Conservation (phyloP, 92 coral and sea anemone genomes). For the Phenganax stokvisi region DNA sequence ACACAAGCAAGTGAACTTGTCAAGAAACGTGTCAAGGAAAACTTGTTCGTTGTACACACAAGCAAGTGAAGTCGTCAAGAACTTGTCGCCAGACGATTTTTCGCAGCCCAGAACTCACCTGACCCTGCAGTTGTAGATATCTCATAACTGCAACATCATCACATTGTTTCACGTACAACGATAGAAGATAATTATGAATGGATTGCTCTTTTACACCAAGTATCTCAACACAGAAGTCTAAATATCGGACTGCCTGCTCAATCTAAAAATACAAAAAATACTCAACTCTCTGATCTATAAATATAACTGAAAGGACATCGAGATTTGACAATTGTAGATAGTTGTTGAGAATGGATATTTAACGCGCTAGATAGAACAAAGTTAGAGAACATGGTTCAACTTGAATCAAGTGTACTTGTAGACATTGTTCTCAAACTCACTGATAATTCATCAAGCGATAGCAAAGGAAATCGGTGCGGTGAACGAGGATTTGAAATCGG, state of each 20-base stretch:
- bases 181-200: constrained; percentile 86
- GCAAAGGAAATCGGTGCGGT: neutral
- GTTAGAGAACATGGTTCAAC: neutral
- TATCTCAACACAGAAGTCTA: constrained; percentile 85
- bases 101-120: constrained; percentile 40
- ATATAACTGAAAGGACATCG: neutral
- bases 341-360: too few relatives aligned
- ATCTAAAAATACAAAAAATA: constrained; percentile 45
- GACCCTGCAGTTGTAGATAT: constrained; percentile 84
- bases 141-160: constrained; percentile 75
- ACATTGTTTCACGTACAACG: constrained; percentile 68
- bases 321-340: too few relatives aligned
- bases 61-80: too few relatives aligned
- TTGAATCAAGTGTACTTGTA: neutral
- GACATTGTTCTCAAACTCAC: neutral
- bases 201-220: constrained; percentile 82
- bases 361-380: neutral
- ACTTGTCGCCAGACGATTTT: too few relatives aligned
- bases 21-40: too few relatives aligned
- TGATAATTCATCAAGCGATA: neutral
- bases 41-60: too few relatives aligned
- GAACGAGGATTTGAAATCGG: too few relatives aligned
- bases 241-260: constrained; percentile 79
- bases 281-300: neutral
- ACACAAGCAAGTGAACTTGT: too few relatives aligned